Base-by-base conservation (phyloP, 1,140 invertebrate species). In the Marisa cornuarietis region DNA sequence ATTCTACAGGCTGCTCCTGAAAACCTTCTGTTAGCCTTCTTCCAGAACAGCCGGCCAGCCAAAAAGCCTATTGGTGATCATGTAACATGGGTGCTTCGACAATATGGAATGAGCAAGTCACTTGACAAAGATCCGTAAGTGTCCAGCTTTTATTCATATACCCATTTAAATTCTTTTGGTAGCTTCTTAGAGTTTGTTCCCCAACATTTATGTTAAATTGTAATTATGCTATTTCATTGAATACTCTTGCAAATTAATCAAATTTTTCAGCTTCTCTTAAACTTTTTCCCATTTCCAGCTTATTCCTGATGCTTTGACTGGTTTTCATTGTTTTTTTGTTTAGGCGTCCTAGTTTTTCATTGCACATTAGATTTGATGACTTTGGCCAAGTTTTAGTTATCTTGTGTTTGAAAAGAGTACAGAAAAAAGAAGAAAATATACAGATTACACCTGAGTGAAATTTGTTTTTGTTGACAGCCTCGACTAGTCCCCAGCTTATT, bases 51-150 rank as follows among this genome's bases (percentile, higher is more conserved):
- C 9, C 75, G 84, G 78, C 85, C 88, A 42, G 79, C 84, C 14
- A 91, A 91, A 80, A 90, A 89, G 76, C 85, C 88, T 14, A 65
- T 90, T n/a, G 42, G 83, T 10, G 90, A 90, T 75, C 87, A 89
- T 51, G 86, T 90, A 24, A 83, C 81, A 52, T 82, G 83, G 62
- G 85, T 90, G 14, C 81, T 91, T 8, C 80, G 83, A 71, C 84
- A 85, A 63, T 91, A 90, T 82, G 90, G 90, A 8, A 86, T 90
- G 69, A 52, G 82, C n/a, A 85, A 85, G 62, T 81, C 84, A 20
- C 82, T 83, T 14, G 88, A 89, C 62, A 90, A 90, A 83, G 87
- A 90, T 69, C 26, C 24, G 62, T 72, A 71, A 73, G 75, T 61
- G 20, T 42, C 22, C 24, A 49, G 26, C 51, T 79, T 62, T 71